phyloP scores from a whole-genome alignment of 2,797 vertebrate species.

The Tenualosa thibaudeaui region DNA sequence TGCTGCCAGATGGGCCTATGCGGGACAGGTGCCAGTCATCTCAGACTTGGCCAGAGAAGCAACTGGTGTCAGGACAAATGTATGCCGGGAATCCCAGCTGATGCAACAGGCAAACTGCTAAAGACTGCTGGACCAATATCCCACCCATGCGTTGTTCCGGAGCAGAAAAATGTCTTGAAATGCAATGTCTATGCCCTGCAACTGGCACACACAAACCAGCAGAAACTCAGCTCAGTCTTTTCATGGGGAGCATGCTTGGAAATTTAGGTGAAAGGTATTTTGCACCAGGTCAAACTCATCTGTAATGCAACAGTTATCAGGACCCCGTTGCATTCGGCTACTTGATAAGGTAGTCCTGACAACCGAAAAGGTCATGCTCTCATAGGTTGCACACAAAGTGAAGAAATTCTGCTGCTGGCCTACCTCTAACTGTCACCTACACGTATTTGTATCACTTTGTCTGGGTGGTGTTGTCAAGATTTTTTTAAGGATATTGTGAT shows the following conservation, averaged over 20 bases:
- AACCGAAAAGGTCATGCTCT: no score
- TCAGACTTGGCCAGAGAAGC: not conserved
- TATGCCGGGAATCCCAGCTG: slow-evolving; percentile 13
- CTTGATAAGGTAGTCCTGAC: no score
- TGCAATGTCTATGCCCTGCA: not conserved
- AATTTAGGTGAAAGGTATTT: not conserved
- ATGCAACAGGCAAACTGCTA: not conserved
- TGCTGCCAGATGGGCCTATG: not conserved
- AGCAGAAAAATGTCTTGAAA: not conserved
- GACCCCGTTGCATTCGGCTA: not conserved
- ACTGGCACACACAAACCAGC: not conserved
- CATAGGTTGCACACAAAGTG: not conserved
- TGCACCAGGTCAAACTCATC: not conserved
- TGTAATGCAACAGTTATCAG: not conserved
- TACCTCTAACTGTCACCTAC: no score
- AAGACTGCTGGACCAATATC: not conserved
- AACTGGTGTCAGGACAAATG: not conserved
- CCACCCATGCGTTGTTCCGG: not conserved
- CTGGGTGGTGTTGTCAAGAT: not conserved
- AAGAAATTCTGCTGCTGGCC: not conserved
- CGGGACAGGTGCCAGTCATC: not conserved
- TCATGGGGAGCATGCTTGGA: not conserved
- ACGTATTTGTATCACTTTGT: not conserved
- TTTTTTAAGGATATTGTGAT: not conserved
- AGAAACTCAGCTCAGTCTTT: not conserved